A percentile compares a stretch with the other conserved stretches of the same genome.
phyloP scores from a whole-genome alignment of 2,797 vertebrate species.

The Garrulus glandarius region DNA sequence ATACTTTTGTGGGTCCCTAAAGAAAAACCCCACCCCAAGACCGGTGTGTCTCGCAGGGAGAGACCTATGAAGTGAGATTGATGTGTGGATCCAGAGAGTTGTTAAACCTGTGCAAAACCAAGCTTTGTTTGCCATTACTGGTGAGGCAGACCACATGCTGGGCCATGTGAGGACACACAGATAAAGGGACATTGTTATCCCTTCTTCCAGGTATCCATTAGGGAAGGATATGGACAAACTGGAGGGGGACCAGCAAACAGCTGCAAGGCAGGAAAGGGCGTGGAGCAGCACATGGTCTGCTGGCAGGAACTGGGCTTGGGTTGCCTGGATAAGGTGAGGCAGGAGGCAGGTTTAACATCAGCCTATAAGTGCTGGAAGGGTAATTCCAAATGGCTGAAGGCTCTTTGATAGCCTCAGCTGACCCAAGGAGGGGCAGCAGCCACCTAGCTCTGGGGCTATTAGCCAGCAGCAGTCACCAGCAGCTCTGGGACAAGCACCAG shows the following conservation, averaged over 20 bases:
- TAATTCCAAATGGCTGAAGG: not conserved
- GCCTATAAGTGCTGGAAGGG: not conserved
- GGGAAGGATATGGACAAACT: not conserved
- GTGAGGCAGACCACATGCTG: not conserved
- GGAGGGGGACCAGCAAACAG: not conserved
- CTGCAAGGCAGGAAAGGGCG: fast-evolving
- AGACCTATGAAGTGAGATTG: not conserved
- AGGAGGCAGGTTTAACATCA: not conserved
- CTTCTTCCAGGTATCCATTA: not conserved
- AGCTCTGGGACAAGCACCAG: not conserved
- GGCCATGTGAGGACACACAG: not conserved
- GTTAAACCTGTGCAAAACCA: not conserved
- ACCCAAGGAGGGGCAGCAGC: not conserved
- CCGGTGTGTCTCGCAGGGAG: fast-evolving
- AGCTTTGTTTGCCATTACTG: not conserved
- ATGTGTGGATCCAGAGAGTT: not conserved
- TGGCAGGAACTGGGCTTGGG: not conserved
- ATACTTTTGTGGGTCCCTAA: not conserved
- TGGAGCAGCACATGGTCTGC: not conserved
- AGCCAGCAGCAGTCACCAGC: not conserved
- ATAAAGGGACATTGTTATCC: not conserved
- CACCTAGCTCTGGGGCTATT: fast-evolving
- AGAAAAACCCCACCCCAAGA: not conserved
- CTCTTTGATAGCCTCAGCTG: not conserved
- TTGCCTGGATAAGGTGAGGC: not conserved